These are phyloP conservation scores for Oedothorax gibbosus DNA, from an alignment of 1,140 invertebrate species.

Conservation along the genomic window DNA sequence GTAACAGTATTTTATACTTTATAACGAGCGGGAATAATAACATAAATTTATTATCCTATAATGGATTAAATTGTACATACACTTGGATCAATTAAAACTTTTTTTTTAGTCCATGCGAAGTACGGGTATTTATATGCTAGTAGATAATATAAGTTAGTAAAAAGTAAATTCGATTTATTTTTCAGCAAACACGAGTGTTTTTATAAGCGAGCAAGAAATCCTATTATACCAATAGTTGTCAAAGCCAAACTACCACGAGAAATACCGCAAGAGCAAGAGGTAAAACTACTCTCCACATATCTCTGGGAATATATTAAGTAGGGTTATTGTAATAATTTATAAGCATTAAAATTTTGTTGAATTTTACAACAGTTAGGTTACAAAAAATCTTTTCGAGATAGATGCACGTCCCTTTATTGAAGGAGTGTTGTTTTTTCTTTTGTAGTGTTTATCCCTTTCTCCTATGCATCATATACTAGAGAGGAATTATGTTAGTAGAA, in stretches of 20 bases:
- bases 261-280: background rate
- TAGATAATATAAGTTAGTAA: background rate
- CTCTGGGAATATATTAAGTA: background rate
- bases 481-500: too few relatives aligned
- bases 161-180: background rate
- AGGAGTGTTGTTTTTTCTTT: too few relatives aligned
- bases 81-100: too few relatives aligned
- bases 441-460: too few relatives aligned
- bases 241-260: background rate
- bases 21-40: too few relatives aligned
- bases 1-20: too few relatives aligned
- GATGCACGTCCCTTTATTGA: too few relatives aligned
- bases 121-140: too few relatives aligned
- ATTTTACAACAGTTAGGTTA: background rate
- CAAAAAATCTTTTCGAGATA: background rate
- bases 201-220: background rate
- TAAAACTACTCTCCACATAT: background rate
- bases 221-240: constrained; percentile 1
- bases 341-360: background rate
- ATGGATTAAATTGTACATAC: too few relatives aligned
- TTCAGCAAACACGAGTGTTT: constrained; percentile 17
- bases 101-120: too few relatives aligned
- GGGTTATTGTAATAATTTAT: background rate
- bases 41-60: too few relatives aligned
- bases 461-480: too few relatives aligned